These are phyloP conservation scores for Thunnus albacares DNA, from an alignment of 2,797 vertebrate genomes.

Conservation along the genomic window DNA sequence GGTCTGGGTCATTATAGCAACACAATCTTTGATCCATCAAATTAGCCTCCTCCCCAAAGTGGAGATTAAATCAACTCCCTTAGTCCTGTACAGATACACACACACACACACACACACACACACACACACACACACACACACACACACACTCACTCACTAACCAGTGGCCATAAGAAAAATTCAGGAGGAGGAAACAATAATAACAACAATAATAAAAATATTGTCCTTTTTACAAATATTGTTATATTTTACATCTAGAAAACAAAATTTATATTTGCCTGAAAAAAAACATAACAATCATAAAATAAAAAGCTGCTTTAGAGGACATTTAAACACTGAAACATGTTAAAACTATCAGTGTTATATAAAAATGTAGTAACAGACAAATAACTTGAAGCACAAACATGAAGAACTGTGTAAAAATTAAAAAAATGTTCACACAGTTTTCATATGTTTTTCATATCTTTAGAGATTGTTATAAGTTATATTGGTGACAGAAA, in stretches of 20 bases:
- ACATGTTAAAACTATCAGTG: background rate
- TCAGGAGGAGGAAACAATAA: background rate
- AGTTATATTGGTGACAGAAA: background rate
- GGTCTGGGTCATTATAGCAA: conserved; percentile 66
- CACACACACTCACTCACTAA: background rate
- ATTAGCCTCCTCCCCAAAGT: conserved; percentile 18
- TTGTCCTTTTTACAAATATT: background rate
- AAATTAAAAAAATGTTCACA: no score
- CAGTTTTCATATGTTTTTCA: no score
- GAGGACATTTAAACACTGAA: background rate
- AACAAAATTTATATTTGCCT: background rate
- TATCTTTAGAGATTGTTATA: no score
- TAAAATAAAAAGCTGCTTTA: background rate
- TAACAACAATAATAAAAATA: background rate
- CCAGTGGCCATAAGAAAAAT: no score
- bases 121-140: background rate
- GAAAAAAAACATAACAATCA: background rate
- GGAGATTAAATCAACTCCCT: conserved; percentile 46
- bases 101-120: conserved; percentile 1
- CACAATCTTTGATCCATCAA: conserved; percentile 57
- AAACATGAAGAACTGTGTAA: no score
- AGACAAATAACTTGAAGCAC: no score
- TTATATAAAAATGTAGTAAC: background rate
- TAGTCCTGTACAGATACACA: background rate
- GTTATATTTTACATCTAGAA: background rate